Base-by-base conservation (phyloP, 2,888 invertebrate species). In the Trissoscelio sp. region DNA sequence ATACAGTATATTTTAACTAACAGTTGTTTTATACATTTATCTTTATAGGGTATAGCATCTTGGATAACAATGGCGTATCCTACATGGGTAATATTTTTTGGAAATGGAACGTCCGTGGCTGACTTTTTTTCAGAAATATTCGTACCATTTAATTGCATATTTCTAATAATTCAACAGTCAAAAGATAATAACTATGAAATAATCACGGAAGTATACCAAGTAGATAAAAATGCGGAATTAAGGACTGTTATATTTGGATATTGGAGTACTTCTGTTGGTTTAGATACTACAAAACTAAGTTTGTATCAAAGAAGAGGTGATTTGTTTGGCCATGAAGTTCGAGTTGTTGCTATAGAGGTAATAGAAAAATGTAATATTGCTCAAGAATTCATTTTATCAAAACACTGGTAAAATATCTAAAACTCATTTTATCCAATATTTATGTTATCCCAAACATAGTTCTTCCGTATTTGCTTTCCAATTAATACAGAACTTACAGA, bases 1-100 rank as follows among this genome's bases (percentile, higher is more conserved):
- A n/a, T n/a, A n/a, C n/a, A n/a, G n/a, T n/a, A n/a, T n/a, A n/a
- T n/a, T n/a, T n/a, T n/a, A n/a, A n/a, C n/a, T n/a, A n/a, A n/a
- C n/a, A n/a, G n/a, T n/a, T n/a, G n/a, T n/a, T n/a, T n/a, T n/a
- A n/a, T n/a, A 11, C 39, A 24, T 62, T 2, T 34, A 37, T 37
- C 3, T 34, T 60, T 80, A 55, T 57, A 88, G 88, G 86, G 88
- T 84, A 85, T 91, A 4, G 86, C 90, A 0, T 79, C 83, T 0
- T 91, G 90, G 91, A 89, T 91, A 48, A 73, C 87, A 31, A 91
- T 91, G 91, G 83, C 90, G 0, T 91, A 91, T 83, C 90, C 91
- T 11, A 89, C 88, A 2, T 91, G 91, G 91, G 20, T 91, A 60
- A 81, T 90, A 39, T 91, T 91, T 73, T 88, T 90, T 58, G 70